Base-by-base conservation (phyloP, 1,140 invertebrate genomes). In the Myzus persicae region DNA sequence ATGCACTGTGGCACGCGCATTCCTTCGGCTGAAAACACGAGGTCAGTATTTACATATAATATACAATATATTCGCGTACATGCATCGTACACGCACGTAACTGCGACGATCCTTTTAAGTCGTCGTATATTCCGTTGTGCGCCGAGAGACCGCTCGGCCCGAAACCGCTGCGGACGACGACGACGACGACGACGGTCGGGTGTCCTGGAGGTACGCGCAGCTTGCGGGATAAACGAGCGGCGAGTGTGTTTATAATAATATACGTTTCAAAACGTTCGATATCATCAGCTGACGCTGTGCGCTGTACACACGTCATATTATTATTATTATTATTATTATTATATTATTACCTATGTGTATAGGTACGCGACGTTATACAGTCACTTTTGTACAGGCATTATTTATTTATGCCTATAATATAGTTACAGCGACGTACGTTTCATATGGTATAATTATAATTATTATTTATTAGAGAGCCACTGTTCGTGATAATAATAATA, bases 1-100 rank as follows among this genome's bases (percentile, higher is more conserved):
- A 67, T 14, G n/a, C 9, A n/a, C 59, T n/a, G 14, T 1, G 31
- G 40, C 38, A 40, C 24, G 82, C 82, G 82, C 82, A 40, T 84
- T 84, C 82, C 82, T 40, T 26, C 38, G 22, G 82, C 40, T 84
- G 38, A 40, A 40, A 40, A 26, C 82, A 40, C 40, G 38, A 84
- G 38, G 82, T 84, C 82, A 40, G 82, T 84, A 84, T 84, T 84
- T 84, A 40, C 82, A 40, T 84, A 76, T 76, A 76, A 76, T 76
- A n/a, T 76, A 76, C 59, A 76, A 76, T 76, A 76, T 51, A 51
- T n/a, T 18, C 59, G 59, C 11, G 59, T 76, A n/a, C 9, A 31
- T 51, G 9, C 36, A 76, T 76, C 59, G 59, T 18, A 76, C 59
- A n/a, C 59, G 59, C 59, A 31, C 59, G 18, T 14, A 4, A 76